phyloP scores from a whole-genome alignment of 2,797 vertebrate genomes.

The Pyrrhura leucotis region DNA sequence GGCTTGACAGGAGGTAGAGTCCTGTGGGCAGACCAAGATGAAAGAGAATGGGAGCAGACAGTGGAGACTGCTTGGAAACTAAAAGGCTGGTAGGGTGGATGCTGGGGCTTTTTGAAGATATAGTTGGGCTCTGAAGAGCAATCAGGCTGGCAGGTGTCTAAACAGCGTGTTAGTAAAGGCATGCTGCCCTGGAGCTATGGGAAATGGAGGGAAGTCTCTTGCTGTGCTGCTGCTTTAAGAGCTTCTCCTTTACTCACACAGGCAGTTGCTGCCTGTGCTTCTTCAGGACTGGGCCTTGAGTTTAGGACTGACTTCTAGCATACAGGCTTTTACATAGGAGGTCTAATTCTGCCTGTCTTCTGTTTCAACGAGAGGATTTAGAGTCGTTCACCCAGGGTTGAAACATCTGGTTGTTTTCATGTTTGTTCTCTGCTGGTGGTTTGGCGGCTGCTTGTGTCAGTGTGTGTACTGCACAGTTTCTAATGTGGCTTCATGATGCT shows the following conservation, averaged over 20 bases:
- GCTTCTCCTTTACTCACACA: not conserved
- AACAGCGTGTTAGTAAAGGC: not conserved
- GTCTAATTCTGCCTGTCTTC: not conserved
- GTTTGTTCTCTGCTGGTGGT: not conserved
- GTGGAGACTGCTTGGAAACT: not conserved
- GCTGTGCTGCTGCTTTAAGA: not conserved
- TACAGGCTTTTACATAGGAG: not conserved
- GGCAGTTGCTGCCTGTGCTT: not conserved
- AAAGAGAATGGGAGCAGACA: not conserved
- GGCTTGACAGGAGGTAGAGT: not conserved
- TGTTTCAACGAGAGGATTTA: not conserved
- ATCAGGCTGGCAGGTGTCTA: not conserved
- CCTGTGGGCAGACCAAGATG: not conserved
- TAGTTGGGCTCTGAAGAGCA: not conserved
- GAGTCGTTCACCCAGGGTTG: not conserved
- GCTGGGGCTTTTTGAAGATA: not conserved
- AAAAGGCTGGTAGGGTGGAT: not conserved
- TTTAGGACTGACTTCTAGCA: not conserved
- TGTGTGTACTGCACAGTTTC: fast-evolving
- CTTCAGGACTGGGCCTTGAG: not conserved
- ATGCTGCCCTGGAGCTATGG: not conserved
- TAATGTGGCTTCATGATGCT: fast-evolving
- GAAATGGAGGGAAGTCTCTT: not conserved
- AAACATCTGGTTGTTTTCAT: not conserved
- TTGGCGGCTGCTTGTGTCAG: not conserved